Evolutionary conservation across 2,113 vertebrate genomes (phyloP), one percentile per base, ranked within the genome.

Genomic region (Strix uralensis): DNA sequence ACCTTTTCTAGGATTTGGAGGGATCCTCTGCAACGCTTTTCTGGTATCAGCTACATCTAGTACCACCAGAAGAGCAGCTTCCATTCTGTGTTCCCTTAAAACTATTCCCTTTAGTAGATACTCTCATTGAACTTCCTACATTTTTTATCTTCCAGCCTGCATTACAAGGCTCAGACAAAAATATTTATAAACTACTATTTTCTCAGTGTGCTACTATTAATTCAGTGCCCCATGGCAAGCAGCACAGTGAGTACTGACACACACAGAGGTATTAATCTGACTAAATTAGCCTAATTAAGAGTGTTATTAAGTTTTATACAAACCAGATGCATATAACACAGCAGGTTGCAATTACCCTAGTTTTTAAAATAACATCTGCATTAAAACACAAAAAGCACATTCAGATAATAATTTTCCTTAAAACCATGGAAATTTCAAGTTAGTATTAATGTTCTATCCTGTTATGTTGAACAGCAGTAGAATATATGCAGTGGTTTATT

Each of bases 221-320:
- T 96, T 91, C 82, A 84, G 73, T 91, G 92, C 95, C 95, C 96
- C 90, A 46, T 92, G 93, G 94, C 93, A 96, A 93, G 97, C 88
- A 92, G 89, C 88, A 91, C 94, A 97, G 95, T 84, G 84, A 97
- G 89, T 77, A 92, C 93, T 94, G 95, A 98, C 96, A 98, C 77
- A 87, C 81, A 93, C 70, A 90, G 94, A 96, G 97, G 96, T 95
- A 98, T 98, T 98, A 98, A 98, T 97, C 97, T 97, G 94, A 96
- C 94, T 96, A 97, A 97, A 98, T 98, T 97, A 98, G 95, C 89
- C 95, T 97, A 98, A 98, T 98, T 98, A 98, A 97, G 93, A 97
- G 94, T 97, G 96, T 96, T 98, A 97, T 97, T 96, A 97, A 97
- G 93, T 86, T 95, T 97, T 97, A 94, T 83, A 96, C 92, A 98